Evolutionary conservation across 2,113 vertebrate species (phyloP), one percentile per base, ranked within the genome.

Genomic region (Dipodomys ordii): DNA sequence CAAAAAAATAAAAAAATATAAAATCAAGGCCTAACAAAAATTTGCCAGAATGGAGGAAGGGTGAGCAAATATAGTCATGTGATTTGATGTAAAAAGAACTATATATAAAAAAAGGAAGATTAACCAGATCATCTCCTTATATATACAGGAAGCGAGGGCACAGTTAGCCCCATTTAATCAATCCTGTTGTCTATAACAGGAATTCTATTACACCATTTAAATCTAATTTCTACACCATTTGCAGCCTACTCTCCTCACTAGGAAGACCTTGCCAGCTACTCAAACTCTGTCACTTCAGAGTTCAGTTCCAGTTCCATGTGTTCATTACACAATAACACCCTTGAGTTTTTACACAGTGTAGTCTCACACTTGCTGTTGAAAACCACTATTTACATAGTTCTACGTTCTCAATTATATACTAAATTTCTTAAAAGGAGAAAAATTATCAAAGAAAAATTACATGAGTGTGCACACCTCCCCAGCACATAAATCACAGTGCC

Each of bases 361-460:
- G 23, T 12, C 74, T 64, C 78, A 92, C 1, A 67, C 35, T 65
- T 72, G 64, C 44, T 76, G 10, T 20, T 67, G 28, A 83, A 20
- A 53, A 73, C 49, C 72, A 78, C 25, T 73, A 80, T 53, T 74
- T 90, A 94, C 6, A 32, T 10, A 93, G 30, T 80, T 78, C 57
- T 83, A 35, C 27, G 76, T 80, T 94, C 32, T 4, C 23, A 64
- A 91, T 73, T 88, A 91, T n/a, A 60, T 86, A 83, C 16, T 80
- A 85, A 90, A 76, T 6, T 80, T 91, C 44, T 44, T 72, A 85
- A 9, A 39, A 27, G 23, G 65, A 65, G 68, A 49, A 83, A 39
- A 83, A 49, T 49, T 49, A 49, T 49, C 49, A 49, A 11, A 49
- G 49, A 49, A 49, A 49, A 49, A 49, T 49, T 12, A 9, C 49